Percentiles rank a stretch among this genome's conserved stretches.
These are phyloP conservation scores for Uria lomvia DNA, from an alignment of 2,113 vertebrate species.

Conservation along the genomic window DNA sequence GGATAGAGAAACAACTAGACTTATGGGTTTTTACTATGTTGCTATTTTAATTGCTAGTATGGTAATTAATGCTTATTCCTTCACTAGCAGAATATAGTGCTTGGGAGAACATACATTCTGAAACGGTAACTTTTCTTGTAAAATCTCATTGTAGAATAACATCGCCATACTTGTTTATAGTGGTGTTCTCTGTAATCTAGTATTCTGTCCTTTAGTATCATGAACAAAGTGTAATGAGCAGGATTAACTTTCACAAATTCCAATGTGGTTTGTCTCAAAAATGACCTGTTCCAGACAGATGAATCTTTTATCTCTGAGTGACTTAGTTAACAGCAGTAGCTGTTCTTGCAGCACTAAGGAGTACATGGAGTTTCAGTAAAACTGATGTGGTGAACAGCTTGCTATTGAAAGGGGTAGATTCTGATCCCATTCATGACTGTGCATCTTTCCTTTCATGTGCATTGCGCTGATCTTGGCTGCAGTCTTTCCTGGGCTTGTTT, in stretches of 20 bases:
- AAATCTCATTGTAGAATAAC: neutral
- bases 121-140: neutral
- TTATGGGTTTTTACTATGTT: neutral
- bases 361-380: neutral
- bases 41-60: neutral
- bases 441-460: neutral
- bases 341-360: neutral
- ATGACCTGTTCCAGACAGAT: neutral
- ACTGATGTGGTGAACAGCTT: neutral
- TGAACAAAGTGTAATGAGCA: neutral
- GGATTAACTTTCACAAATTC: neutral
- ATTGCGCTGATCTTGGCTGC: neutral
- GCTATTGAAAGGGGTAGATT: neutral
- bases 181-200: neutral
- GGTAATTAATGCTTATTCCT: neutral
- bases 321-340: neutral
- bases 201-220: neutral
- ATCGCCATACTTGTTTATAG: neutral
- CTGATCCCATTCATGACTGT: neutral
- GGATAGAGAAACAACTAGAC: neutral
- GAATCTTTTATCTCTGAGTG: neutral
- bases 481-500: neutral
- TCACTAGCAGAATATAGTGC: neutral
- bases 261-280: neutral
- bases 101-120: neutral